Percentiles rank a stretch among this genome's conserved stretches.
phyloP scores from a whole-genome alignment of 2,888 invertebrate genomes.

The Polietes domitor region DNA sequence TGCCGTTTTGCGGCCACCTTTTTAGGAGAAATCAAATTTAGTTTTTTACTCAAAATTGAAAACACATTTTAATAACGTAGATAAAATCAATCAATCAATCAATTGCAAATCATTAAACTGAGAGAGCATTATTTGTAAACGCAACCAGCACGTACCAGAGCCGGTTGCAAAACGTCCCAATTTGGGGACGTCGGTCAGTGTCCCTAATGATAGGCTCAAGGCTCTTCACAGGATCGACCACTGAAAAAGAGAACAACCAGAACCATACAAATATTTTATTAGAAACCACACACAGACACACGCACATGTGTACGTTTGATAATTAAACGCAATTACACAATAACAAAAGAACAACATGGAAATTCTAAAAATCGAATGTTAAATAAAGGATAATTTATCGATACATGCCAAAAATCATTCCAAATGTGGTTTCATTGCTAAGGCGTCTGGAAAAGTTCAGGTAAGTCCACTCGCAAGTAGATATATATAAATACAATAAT shows the following conservation, averaged over 20 bases:
- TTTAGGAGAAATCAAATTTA: neutral
- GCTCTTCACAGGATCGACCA: neutral
- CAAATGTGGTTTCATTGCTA: neutral
- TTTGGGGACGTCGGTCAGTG: too few relatives aligned
- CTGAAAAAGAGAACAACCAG: neutral
- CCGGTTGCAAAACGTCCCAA: neutral
- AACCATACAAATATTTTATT: neutral
- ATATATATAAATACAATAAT: too few relatives aligned
- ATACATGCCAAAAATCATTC: slow-evolving; percentile 23
- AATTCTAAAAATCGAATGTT: slow-evolving; percentile 28
- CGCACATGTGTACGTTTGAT: neutral
- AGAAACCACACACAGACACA: neutral
- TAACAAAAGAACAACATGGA: neutral
- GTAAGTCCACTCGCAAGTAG: too few relatives aligned
- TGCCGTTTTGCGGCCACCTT: neutral
- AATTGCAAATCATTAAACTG: neutral
- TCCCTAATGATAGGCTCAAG: too few relatives aligned
- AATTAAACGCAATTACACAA: neutral
- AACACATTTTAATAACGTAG: neutral
- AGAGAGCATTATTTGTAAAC: neutral
- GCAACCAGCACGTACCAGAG: neutral
- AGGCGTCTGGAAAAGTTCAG: neutral
- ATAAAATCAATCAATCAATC: neutral
- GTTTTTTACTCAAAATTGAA: neutral
- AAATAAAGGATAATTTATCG: slow-evolving; percentile 32